These are phyloP conservation scores for Phymatocera aterrima DNA, from an alignment of 2,888 invertebrate genomes.

Conservation along the genomic window DNA sequence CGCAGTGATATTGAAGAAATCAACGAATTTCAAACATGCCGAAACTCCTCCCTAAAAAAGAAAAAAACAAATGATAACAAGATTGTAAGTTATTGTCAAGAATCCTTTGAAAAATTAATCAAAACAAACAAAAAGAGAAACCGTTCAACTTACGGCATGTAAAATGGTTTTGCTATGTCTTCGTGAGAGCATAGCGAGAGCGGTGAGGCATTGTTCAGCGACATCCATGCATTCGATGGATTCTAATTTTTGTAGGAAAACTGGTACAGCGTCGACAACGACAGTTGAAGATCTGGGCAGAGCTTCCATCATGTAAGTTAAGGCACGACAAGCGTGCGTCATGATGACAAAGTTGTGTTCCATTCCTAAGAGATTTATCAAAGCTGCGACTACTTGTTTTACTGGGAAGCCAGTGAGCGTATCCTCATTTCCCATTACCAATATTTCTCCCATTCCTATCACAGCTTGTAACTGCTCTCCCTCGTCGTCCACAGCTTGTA, in stretches of 20 bases:
- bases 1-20: conserved; percentile 99
- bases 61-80: conserved; percentile 18
- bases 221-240: conserved; percentile 99
- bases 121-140: neutral
- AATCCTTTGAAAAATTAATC: neutral
- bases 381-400: conserved; percentile 96
- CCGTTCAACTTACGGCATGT: conserved; percentile 83
- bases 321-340: conserved; percentile 98
- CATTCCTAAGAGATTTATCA: conserved; percentile 94
- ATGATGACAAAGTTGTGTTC: conserved; percentile 99
- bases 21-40: conserved; percentile 96
- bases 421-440: conserved; percentile 99
- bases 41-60: conserved; percentile 91
- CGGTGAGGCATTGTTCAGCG: conserved; percentile 98
- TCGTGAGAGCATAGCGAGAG: conserved; percentile 96
- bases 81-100: neutral
- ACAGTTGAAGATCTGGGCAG: conserved; percentile 96
- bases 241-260: conserved; percentile 97
- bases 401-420: conserved; percentile 98
- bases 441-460: conserved; percentile 98
- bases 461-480: conserved; percentile 97
- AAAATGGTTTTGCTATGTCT: conserved; percentile 97
- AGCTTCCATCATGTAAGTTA: conserved; percentile 99
- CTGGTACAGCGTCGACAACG: conserved; percentile 97
- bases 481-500: conserved; percentile 96